Evolutionary conservation across 2,113 vertebrate species (phyloP), one percentile per base, ranked within the genome.

Genomic region (Phylloscopus trochilus): DNA sequence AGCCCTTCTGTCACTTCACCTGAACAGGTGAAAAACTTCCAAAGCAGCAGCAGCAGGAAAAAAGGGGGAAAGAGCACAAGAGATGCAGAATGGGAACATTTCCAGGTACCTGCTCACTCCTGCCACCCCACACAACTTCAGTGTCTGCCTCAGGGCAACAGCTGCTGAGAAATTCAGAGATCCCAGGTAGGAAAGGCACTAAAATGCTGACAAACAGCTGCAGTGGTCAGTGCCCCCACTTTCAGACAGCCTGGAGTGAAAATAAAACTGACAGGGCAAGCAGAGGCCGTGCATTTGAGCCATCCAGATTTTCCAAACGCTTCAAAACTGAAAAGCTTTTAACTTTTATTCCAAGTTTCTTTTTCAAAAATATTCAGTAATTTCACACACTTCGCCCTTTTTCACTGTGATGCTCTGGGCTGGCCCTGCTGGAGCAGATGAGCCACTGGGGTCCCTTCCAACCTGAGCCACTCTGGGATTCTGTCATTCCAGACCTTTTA

Each of bases 201-300:
- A 4, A 37, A 73, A 64, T 11, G 10, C 5, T 15, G 31, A 43
- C 41, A 13, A 52, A 2, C 4, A 63, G 53, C 27, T 33, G 28
- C 26, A 28, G 6, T 2, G 7, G 6, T 13, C 46, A 33, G 28
- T 2, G 6, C 1, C 39, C 62, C 19, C 33, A 9, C 7, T 11
- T n/a, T 4, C 2, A 24, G 4, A 15, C 1, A 4, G 2, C 27
- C 51, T 20, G 33, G 33, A 15, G 33, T 6, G 27, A 15, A 37
- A 56, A 26, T 0, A 37, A 66, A 35, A 13, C 41, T 44, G 39
- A 19, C 37, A 70, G 9, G 24, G 17, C 52, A 30, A 28, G 59
- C 1, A 23, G 15, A 31, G 7, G 4, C 17, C 41, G 27, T 1
- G 22, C n/a, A 14, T 5, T 26, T 51, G 68, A 19, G 12, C 47